Percentiles rank a stretch among this genome's conserved stretches.
phyloP scores from a whole-genome alignment of 2,888 invertebrate genomes.

The Lucinisca nassula region DNA sequence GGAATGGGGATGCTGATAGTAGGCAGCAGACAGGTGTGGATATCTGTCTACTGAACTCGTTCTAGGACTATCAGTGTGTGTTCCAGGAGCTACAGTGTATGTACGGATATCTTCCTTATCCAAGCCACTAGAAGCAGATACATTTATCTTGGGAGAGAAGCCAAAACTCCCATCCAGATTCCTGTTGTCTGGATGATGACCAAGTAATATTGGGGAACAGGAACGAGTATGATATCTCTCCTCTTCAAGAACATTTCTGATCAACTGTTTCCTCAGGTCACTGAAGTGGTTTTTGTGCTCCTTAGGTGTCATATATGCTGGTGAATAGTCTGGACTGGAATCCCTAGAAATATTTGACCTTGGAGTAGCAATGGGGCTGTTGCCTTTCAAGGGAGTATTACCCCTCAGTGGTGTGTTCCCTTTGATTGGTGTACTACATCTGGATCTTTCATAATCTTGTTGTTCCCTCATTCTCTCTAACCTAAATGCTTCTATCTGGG shows the following conservation, averaged over 20 bases:
- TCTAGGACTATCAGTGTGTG: conserved; percentile 29
- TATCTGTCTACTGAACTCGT: conserved; percentile 26
- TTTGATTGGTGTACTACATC: conserved; percentile 58
- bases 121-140: conserved; percentile 35
- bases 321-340: conserved; percentile 62
- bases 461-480: conserved; percentile 83
- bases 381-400: conserved; percentile 41
- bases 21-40: neutral
- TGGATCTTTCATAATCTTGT: conserved; percentile 73
- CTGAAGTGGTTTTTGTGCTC: conserved; percentile 82
- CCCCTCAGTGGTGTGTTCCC: conserved; percentile 64
- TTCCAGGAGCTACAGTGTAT: conserved; percentile 43
- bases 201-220: conserved; percentile 63
- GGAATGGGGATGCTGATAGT: neutral
- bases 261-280: conserved; percentile 79
- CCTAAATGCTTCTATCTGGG: conserved; percentile 85
- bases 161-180: conserved; percentile 29
- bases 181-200: conserved; percentile 24
- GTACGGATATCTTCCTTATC: conserved; percentile 22
- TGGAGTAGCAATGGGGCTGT: conserved; percentile 62
- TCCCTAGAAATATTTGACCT: conserved; percentile 64
- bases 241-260: conserved; percentile 76
- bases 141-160: conserved; percentile 53
- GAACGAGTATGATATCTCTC: conserved; percentile 67
- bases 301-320: conserved; percentile 81